phyloP scores from a whole-genome alignment of 1,140 invertebrate genomes.

The Bombus huntii region DNA sequence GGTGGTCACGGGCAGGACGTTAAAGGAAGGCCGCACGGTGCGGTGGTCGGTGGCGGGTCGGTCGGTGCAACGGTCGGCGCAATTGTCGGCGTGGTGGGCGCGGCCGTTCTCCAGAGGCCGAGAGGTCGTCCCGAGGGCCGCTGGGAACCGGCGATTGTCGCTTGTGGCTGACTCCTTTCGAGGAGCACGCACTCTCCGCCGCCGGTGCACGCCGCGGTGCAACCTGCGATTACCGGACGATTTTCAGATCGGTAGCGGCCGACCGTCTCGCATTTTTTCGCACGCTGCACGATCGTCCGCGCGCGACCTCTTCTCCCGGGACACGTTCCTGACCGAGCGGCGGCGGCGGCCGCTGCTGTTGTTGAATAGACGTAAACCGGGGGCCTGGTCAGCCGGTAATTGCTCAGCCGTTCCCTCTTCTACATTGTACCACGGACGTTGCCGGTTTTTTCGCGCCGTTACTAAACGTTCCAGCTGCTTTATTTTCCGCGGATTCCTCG shows the following conservation, averaged over 20 bases:
- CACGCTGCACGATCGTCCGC: conserved; percentile 61
- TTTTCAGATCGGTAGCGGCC: conserved; percentile 70
- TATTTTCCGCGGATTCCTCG: conserved; percentile 26
- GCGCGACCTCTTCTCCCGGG: conserved; percentile 27
- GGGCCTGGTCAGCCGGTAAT: conserved; percentile 20
- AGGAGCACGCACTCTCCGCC: conserved; percentile 64
- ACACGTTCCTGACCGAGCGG: conserved; percentile 43
- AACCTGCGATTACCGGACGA: conserved; percentile 69
- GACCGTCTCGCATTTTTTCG: conserved; percentile 61
- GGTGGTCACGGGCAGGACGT: conserved; percentile 31
- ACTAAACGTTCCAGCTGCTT: conserved; percentile 1
- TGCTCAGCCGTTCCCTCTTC: conserved; percentile 8
- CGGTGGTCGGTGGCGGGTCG: conserved; percentile 28
- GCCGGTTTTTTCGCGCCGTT: conserved; percentile 23
- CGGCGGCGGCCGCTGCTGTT: not conserved
- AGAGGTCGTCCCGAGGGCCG: conserved; percentile 75
- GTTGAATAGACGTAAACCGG: conserved; percentile 36
- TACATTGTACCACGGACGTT: conserved; percentile 24
- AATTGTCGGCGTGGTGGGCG: conserved; percentile 78
- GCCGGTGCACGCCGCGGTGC: conserved; percentile 16
- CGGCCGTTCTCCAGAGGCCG: conserved; percentile 75
- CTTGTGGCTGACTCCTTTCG: conserved; percentile 65
- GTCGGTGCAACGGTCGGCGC: conserved; percentile 31
- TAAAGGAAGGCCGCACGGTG: conserved; percentile 44
- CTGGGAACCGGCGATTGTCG: conserved; percentile 79